phyloP scores from a whole-genome alignment of 2,113 vertebrate genomes.

The Clarias magur region DNA sequence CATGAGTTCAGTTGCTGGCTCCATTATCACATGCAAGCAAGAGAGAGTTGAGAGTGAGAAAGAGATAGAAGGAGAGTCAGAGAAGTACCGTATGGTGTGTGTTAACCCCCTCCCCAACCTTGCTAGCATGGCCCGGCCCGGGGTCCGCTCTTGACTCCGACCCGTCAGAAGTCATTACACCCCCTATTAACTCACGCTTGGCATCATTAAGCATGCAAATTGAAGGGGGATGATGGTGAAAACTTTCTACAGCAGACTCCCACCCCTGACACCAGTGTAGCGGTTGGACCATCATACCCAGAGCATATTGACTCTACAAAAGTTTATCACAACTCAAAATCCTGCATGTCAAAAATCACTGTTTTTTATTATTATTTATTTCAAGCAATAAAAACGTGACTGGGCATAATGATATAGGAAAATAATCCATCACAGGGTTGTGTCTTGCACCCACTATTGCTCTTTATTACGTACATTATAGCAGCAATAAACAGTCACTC shows the following conservation, averaged over 20 bases:
- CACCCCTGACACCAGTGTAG: neutral
- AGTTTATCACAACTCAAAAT: constrained; percentile 18
- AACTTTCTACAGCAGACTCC: constrained; percentile 67
- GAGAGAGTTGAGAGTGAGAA: constrained; percentile 6
- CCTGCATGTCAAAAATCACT: neutral
- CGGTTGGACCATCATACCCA: neutral
- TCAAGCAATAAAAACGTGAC: neutral
- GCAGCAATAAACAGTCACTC: neutral
- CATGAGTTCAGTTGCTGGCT: constrained; percentile 37
- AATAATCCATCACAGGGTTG: neutral
- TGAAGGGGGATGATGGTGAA: constrained; percentile 77
- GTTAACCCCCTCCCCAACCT: constrained; percentile 55
- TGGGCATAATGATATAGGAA: neutral
- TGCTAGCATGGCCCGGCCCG: constrained; percentile 45
- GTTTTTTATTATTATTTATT: neutral
- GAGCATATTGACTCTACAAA: neutral
- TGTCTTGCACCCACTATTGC: neutral
- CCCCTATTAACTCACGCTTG: constrained; percentile 78
- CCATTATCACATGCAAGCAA: constrained; percentile 30
- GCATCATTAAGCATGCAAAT: constrained; percentile 83
- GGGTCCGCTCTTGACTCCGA: constrained; percentile 65
- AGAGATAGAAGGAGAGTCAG: constrained; percentile 21
- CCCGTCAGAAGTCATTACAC: constrained; percentile 82
- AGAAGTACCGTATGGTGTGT: constrained; percentile 48
- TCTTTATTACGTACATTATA: neutral